Evolutionary conservation across 2,888 invertebrate genomes (phyloP).

Genomic region (Melieria omissa): DNA sequence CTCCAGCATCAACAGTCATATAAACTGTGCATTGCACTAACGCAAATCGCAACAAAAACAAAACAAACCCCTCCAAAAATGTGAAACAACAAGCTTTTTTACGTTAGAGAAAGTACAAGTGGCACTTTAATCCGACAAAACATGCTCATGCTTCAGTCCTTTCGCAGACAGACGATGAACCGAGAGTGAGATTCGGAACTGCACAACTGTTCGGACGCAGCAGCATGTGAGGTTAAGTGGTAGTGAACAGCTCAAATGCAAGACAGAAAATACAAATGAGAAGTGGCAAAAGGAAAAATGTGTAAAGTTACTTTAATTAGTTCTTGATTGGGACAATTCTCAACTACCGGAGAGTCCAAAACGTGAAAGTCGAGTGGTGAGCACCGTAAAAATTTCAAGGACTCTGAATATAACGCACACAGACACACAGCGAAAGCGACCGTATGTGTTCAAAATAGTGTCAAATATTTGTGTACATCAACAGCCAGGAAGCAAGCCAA

Average conservation of each 20-base stretch:
- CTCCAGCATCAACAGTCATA: neutral
- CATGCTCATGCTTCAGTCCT: conserved; percentile 34
- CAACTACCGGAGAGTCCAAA: conserved; percentile 18
- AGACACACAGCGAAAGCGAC: conserved; percentile 14
- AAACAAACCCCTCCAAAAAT: too few species aligned
- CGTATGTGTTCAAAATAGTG: conserved; percentile 33
- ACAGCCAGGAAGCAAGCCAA: neutral
- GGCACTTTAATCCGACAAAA: conserved; percentile 6
- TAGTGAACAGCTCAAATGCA: conserved; percentile 3
- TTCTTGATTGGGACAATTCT: conserved; percentile 1
- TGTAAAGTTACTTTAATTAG: neutral
- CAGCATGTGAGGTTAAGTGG: conserved; percentile 14
- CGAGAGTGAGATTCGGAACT: conserved; percentile 16
- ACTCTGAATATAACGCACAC: conserved; percentile 26
- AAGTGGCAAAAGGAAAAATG: conserved; percentile 9
- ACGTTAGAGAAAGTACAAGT: conserved; percentile 5
- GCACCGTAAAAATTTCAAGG: conserved; percentile 31
- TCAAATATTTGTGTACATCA: conserved; percentile 22
- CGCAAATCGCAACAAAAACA: too few species aligned
- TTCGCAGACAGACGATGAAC: conserved; percentile 32
- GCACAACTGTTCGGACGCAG: neutral
- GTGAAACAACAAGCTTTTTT: neutral
- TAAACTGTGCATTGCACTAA: too few species aligned
- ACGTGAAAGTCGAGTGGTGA: conserved; percentile 22
- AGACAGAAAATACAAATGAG: conserved; percentile 11